These are phyloP conservation scores for Thelaira solivaga DNA, from an alignment of 2,888 invertebrate species.

Conservation along the genomic window DNA sequence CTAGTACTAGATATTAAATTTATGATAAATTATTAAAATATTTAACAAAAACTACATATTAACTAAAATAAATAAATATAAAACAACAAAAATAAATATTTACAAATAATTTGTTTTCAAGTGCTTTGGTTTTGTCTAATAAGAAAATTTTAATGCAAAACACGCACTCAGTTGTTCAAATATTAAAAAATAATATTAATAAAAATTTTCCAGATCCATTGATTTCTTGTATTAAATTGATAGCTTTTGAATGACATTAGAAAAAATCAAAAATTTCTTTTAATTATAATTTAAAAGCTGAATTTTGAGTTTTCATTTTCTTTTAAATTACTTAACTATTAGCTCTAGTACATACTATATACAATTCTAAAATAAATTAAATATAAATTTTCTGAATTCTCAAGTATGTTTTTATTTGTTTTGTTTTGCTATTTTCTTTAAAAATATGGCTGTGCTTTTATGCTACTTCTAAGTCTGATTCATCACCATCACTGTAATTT, in stretches of 20 bases:
- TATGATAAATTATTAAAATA: constrained; percentile 40
- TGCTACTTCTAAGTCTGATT: constrained; percentile 89
- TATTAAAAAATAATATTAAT: not conserved
- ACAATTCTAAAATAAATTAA: constrained; percentile 5
- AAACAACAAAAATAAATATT: constrained; percentile 62
- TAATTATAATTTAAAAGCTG: too few species aligned
- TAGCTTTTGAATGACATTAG: too few species aligned
- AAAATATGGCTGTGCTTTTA: constrained; percentile 73
- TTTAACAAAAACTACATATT: constrained; percentile 44
- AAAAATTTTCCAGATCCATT: too few species aligned
- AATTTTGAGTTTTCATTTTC: too few species aligned
- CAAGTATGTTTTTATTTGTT: not conserved
- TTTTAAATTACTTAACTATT: too few species aligned
- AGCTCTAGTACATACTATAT: not conserved
- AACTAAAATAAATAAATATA: constrained; percentile 17
- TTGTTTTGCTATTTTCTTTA: not conserved
- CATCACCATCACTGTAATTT: constrained; percentile 81
- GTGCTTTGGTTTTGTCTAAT: not conserved
- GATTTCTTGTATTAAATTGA: too few species aligned
- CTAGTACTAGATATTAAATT: constrained; percentile 5
- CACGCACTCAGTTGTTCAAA: not conserved
- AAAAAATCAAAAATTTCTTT: too few species aligned
- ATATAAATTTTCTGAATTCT: not conserved
- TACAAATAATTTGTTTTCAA: constrained; percentile 52
- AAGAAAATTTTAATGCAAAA: constrained; percentile 19